Evolutionary conservation across 2,888 invertebrate genomes (phyloP).

Genomic region (Phasia obesa): DNA sequence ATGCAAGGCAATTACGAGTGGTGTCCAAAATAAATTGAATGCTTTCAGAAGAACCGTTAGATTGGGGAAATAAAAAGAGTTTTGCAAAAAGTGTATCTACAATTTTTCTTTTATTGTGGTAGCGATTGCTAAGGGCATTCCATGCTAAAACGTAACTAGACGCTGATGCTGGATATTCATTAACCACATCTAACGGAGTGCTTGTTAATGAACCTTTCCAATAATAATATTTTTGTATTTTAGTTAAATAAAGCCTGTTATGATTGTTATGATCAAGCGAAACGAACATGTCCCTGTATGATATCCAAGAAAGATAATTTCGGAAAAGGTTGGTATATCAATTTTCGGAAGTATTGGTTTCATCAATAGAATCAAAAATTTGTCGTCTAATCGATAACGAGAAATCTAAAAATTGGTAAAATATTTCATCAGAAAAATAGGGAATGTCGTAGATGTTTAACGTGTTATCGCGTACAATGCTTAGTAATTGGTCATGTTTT

Average conservation of each 20-base stretch:
- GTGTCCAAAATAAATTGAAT: slow-evolving; percentile 38
- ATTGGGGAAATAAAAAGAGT: slow-evolving; percentile 22
- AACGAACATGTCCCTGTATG: slow-evolving; percentile 51
- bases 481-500: not conserved
- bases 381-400: slow-evolving; percentile 25
- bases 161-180: slow-evolving; percentile 52
- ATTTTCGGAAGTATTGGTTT: slow-evolving; percentile 46
- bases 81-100: slow-evolving; percentile 20
- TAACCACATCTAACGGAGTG: slow-evolving; percentile 38
- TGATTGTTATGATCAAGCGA: slow-evolving; percentile 51
- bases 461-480: slow-evolving; percentile 12
- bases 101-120: slow-evolving; percentile 48
- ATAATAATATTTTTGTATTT: slow-evolving; percentile 49
- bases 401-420: slow-evolving; percentile 29
- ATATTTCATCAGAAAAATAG: slow-evolving; percentile 35
- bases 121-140: slow-evolving; percentile 17
- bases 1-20: slow-evolving; percentile 29
- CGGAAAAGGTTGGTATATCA: slow-evolving; percentile 45
- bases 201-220: slow-evolving; percentile 5
- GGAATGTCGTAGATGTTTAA: slow-evolving; percentile 23
- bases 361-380: slow-evolving; percentile 15
- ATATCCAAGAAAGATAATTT: slow-evolving; percentile 55
- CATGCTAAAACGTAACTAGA: slow-evolving; percentile 37
- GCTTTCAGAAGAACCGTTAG: slow-evolving; percentile 37
- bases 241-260: slow-evolving; percentile 23